Percentiles rank a stretch among this genome's conserved stretches.
Conservation (phyloP, 2,113 vertebrate species). For the Ceratotherium simum region DNA sequence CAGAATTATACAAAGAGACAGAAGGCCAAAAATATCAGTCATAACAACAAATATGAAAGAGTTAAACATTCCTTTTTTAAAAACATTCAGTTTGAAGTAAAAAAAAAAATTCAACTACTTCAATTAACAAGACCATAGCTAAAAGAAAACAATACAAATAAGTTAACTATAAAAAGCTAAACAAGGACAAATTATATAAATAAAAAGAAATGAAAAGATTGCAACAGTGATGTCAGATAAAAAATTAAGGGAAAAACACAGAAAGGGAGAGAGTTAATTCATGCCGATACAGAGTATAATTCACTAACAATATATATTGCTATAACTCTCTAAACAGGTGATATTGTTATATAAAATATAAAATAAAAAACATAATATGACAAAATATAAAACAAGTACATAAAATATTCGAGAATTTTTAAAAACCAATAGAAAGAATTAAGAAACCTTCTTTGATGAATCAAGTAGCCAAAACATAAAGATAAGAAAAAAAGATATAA, state of each 20-base stretch:
- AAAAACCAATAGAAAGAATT: neutral
- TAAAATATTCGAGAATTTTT: slow-evolving; percentile 22
- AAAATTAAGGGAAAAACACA: neutral
- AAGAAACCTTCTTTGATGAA: neutral
- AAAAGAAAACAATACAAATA: neutral
- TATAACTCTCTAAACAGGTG: neutral
- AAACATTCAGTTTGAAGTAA: neutral
- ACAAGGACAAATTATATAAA: neutral
- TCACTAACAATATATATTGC: neutral
- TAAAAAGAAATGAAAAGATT: neutral
- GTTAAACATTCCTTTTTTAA: neutral
- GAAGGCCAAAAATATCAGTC: neutral
- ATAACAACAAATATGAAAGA: neutral
- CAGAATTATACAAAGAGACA: neutral
- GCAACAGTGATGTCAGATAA: neutral
- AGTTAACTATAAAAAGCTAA: neutral
- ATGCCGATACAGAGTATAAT: neutral
- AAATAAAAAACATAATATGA: neutral
- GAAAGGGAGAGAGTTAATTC: neutral
- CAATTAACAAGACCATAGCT: neutral
- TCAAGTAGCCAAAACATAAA: neutral
- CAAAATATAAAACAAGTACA: neutral
- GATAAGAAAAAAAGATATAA: neutral
- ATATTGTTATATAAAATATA: neutral
- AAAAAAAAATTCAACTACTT: neutral